Evolutionary conservation across 2,888 invertebrate genomes (phyloP).

Genomic region (Cephus sareptanus): DNA sequence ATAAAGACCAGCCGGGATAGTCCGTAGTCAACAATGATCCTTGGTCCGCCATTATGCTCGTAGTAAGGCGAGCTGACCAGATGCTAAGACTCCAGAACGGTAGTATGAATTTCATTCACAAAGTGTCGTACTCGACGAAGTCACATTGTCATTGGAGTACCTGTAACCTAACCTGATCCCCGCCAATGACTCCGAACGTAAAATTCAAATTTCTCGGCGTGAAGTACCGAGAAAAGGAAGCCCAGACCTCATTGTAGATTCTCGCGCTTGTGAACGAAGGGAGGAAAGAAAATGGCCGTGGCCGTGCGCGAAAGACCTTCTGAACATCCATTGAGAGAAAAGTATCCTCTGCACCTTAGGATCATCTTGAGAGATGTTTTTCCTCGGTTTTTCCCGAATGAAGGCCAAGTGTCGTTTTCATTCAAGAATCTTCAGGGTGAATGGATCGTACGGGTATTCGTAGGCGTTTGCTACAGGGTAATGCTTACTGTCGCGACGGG

Average conservation of each 20-base stretch:
- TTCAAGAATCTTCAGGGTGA: conserved; percentile 28
- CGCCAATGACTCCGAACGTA: conserved; percentile 34
- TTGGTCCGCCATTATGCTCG: conserved; percentile 43
- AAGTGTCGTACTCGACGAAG: conserved; percentile 41
- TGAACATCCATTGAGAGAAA: conserved; percentile 29
- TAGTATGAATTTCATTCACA: conserved; percentile 57
- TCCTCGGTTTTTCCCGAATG: conserved; percentile 24
- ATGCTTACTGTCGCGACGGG: conserved; percentile 34
- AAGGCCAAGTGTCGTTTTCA: conserved; percentile 30
- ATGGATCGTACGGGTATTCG: conserved; percentile 20
- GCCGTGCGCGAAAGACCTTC: conserved; percentile 4
- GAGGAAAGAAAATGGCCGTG: conserved; percentile 7
- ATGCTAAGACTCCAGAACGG: conserved; percentile 36
- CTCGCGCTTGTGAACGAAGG: not conserved
- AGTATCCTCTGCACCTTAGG: conserved; percentile 1
- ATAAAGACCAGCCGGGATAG: not conserved
- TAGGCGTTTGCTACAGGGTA: conserved; percentile 28
- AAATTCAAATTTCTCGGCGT: conserved; percentile 56
- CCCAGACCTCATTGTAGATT: conserved; percentile 27
- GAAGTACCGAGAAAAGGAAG: conserved; percentile 19
- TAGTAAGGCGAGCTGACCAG: conserved; percentile 55
- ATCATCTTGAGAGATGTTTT: conserved; percentile 26
- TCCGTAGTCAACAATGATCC: conserved; percentile 32
- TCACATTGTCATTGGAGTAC: conserved; percentile 53
- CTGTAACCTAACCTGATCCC: conserved; percentile 52